Base-by-base conservation (phyloP, 2,113 vertebrate species). In the Pitta sordida region DNA sequence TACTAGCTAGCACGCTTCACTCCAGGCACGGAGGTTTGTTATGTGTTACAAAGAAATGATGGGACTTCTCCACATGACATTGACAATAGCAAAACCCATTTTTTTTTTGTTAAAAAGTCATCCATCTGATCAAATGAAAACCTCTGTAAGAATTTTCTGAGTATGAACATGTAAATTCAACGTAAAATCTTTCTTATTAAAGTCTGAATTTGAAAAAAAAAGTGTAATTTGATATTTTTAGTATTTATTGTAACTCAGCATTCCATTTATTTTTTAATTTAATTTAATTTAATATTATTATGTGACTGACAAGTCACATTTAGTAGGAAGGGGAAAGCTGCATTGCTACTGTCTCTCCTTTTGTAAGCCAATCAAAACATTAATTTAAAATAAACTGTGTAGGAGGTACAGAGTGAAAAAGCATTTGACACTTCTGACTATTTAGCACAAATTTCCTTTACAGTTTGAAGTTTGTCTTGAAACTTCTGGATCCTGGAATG, bases 1-100 rank as follows among this genome's bases (percentile, higher is more conserved):
- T 98, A 97, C 95, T 96, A 97, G 96, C 97, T 96, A 96, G 97
- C 97, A 98, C 96, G 93, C 95, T 97, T 98, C 96, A 98, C 97
- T 98, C 98, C 98, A 97, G 97, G 97, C 97, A 89, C 37, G 88
- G 86, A 96, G 88, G 86, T 69, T 95, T 90, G 92, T 93, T 93
- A 62, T 93, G 67, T 10, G 7, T 79, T 94, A 88, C 44, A 91
- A 96, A 94, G 91, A 96, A 95, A 69, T 75, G 75, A 95, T 71
- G 81, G 69, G 52, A 91, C 65, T 55, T 84, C 36, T 86, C 63
- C 77, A 48, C 37, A 44, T 76, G 43, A 75, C 2, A 16, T 13
- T 8, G 2, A 69, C 26, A 36, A 69, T 6, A 69, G 27, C 44
- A 89, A 91, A 92, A 91, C n/a, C n/a, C n/a, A n/a, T n/a, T n/a